Evolutionary conservation across 2,888 invertebrate genomes (phyloP), one percentile per base, ranked within the genome.

Genomic region (Hypercompe scribonia): DNA sequence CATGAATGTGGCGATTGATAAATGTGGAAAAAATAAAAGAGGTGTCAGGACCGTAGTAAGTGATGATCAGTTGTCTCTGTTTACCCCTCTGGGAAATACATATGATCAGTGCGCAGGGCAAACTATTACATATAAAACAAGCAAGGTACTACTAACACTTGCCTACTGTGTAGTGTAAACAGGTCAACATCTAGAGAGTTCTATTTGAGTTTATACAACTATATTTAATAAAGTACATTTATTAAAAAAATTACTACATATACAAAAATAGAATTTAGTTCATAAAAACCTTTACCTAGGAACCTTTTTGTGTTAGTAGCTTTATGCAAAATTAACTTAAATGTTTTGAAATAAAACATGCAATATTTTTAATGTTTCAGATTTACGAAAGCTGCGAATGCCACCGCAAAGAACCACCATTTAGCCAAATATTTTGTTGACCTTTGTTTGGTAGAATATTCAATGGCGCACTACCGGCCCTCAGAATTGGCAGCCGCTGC

Each of bases 371-470:
- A 74, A 70, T 74, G 70, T 90, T 90, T 67, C 91, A 97, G 97
- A 84, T 96, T 96, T 84, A 94, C 95, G 13, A 96, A 96, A 86
- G 96, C 97, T 18, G 96, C 96, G 0, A 94, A 95, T 66, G 98
- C 98, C 3, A 91, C 92, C 31, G 90, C 94, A 4, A 92, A 93
- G 86, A 97, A 97, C 84, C 98, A 99, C 89, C 97, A 97, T 71
- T 95, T 98, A 91, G 98, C 98, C 24, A 99, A 99, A 94, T 99
- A 99, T 91, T 96, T 99, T 74, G 96, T 99, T 87, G 99, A 99
- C 91, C 95, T 99, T 77, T 96, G 97, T 72, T 94, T 99, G 65
- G 92, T 98, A 13, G 98, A 99, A 76, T 98, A 99, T 89, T 96
- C 97, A 24, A 96, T 99, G 96, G 97, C 97, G 33, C 97, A 97